Evolutionary conservation across 2,888 invertebrate genomes (phyloP).

Genomic region (Argyra leucocephala): DNA sequence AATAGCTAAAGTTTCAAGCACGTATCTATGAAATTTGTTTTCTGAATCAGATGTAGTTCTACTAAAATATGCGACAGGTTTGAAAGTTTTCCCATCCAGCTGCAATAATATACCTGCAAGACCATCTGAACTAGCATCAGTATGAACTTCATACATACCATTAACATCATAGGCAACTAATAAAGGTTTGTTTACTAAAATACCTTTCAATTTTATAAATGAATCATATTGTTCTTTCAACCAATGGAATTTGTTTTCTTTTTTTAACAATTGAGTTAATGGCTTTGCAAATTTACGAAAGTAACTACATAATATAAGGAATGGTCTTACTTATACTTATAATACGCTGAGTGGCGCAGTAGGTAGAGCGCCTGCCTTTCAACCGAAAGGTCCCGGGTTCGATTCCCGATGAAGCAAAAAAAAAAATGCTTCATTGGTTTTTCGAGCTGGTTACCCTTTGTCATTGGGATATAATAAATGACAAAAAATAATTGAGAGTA

Average conservation of each 20-base stretch:
- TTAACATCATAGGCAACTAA: not conserved
- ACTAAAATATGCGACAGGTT: slow-evolving; percentile 13
- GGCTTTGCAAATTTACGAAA: not conserved
- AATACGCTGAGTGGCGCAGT: no score
- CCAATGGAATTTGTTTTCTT: not conserved
- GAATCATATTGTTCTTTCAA: not conserved
- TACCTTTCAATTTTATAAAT: not conserved
- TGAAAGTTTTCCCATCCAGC: not conserved
- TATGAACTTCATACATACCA: no score
- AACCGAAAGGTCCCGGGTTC: no score
- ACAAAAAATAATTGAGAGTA: no score
- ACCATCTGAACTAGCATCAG: no score
- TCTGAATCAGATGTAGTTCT: not conserved
- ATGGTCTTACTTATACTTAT: not conserved
- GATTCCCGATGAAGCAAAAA: no score
- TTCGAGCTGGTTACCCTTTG: no score
- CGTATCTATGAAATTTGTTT: slow-evolving; percentile 11
- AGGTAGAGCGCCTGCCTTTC: no score
- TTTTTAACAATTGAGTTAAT: not conserved
- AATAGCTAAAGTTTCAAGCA: slow-evolving; percentile 16
- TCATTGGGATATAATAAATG: no score
- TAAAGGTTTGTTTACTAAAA: not conserved
- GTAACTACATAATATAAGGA: not conserved
- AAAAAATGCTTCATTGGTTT: no score
- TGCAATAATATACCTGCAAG: slow-evolving; percentile 2